phyloP scores from a whole-genome alignment of 2,797 vertebrate genomes.

The Xenopus petersii region DNA sequence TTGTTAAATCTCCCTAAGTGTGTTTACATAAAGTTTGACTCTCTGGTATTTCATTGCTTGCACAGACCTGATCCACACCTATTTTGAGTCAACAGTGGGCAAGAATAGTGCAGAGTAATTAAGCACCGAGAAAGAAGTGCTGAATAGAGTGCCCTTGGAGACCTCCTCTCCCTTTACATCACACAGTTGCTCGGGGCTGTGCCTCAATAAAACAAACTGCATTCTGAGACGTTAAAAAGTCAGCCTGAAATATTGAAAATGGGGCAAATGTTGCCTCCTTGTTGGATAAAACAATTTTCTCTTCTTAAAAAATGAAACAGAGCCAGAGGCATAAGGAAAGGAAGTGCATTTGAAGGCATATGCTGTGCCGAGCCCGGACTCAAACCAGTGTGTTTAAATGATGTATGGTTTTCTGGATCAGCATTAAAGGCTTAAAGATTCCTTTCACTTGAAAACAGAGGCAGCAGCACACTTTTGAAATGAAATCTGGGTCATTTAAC shows the following conservation, averaged over 20 bases:
- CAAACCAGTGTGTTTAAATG: conserved; percentile 15
- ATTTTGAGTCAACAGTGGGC: conserved; percentile 81
- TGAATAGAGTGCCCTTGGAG: conserved; percentile 64
- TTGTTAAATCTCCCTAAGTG: conserved; percentile 66
- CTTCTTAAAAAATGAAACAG: conserved; percentile 50
- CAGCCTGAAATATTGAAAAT: conserved; percentile 58
- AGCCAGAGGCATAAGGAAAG: conserved; percentile 52
- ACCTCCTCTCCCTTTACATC: conserved; percentile 69
- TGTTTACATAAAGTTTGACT: conserved; percentile 74
- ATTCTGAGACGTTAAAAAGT: conserved; percentile 67
- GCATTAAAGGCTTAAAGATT: conserved; percentile 29
- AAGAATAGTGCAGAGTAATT: conserved; percentile 65
- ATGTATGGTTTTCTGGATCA: conserved; percentile 25
- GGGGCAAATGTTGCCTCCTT: conserved; percentile 57
- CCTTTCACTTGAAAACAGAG: conserved; percentile 43
- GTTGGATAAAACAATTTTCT: conserved; percentile 59
- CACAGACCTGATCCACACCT: conserved; percentile 81
- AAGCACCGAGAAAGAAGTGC: conserved; percentile 52
- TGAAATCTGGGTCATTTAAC: conserved; percentile 57
- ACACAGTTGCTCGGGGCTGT: conserved; percentile 68
- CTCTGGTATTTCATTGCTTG: conserved; percentile 83
- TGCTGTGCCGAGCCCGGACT: conserved; percentile 34
- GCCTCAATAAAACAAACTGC: conserved; percentile 66
- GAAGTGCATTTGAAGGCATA: conserved; percentile 46
- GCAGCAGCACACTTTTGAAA: conserved; percentile 29